Percentiles rank a stretch among this genome's conserved stretches.
Conservation (phyloP, 2,113 vertebrate genomes). For the Cynocephalus volans region DNA sequence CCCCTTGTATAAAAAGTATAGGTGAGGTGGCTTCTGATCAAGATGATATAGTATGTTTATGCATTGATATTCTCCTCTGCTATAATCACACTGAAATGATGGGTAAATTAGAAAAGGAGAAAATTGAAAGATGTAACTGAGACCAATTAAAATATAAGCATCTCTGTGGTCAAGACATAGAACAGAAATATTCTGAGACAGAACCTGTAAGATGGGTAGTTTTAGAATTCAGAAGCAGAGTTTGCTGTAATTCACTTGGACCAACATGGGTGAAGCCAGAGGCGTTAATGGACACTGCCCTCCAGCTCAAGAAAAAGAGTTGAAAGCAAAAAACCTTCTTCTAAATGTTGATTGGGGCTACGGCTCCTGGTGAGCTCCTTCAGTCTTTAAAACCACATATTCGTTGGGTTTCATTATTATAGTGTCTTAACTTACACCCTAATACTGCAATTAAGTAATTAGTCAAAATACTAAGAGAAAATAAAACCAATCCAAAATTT, state of each 20-base stretch:
- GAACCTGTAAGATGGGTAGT: background rate
- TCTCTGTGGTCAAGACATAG: background rate
- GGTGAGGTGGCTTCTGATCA: background rate
- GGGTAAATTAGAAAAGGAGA: background rate
- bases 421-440: background rate
- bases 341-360: background rate
- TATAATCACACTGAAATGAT: background rate
- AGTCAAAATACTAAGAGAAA: background rate
- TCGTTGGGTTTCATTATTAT: background rate
- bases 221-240: background rate
- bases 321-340: background rate
- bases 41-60: background rate
- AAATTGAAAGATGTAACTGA: background rate
- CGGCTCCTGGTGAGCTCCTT: background rate
- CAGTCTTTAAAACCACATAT: background rate
- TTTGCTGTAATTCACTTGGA: background rate
- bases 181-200: background rate
- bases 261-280: background rate
- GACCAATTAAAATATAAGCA: slow-evolving; percentile 22
- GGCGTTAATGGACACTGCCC: background rate
- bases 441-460: background rate
- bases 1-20: background rate
- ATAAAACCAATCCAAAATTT: background rate
- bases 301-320: background rate
- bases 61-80: background rate